Percentiles rank a stretch among this genome's conserved stretches.
phyloP scores from a whole-genome alignment of 2,797 vertebrate genomes.

The Coreius guichenoti region DNA sequence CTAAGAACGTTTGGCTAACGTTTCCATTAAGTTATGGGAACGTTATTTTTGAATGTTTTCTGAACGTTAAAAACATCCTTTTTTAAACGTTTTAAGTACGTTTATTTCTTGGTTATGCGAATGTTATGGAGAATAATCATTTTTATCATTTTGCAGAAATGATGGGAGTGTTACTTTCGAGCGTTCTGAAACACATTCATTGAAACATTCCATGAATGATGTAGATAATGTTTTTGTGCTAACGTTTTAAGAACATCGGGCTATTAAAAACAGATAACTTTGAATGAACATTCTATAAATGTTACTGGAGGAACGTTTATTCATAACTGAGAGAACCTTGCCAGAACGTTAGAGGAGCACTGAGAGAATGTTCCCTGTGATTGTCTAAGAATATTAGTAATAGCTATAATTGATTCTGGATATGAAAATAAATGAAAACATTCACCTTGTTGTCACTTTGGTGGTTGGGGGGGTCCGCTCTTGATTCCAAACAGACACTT shows the following conservation, averaged over 20 bases:
- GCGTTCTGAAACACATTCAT: background rate
- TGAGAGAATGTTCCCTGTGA: background rate
- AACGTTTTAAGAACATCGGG: background rate
- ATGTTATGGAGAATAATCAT: background rate
- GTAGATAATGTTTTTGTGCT: background rate
- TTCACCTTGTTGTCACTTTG: too few species aligned
- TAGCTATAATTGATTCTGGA: background rate
- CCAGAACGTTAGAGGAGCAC: background rate
- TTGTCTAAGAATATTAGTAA: too few species aligned
- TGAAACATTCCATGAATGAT: background rate
- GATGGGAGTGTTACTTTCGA: background rate
- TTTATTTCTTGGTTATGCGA: background rate
- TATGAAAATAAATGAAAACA: background rate
- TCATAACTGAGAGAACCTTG: background rate
- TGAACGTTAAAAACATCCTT: too few species aligned
- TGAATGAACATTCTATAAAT: background rate
- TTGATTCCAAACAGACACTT: background rate
- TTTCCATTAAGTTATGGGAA: background rate
- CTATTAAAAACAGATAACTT: background rate
- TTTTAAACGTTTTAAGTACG: too few species aligned
- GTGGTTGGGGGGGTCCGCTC: background rate
- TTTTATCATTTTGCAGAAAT: background rate
- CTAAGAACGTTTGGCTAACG: background rate
- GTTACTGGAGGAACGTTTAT: background rate
- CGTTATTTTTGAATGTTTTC: background rate